Evolutionary conservation across 2,113 vertebrate species (phyloP).

Genomic region (Gymnocephalus cernua): DNA sequence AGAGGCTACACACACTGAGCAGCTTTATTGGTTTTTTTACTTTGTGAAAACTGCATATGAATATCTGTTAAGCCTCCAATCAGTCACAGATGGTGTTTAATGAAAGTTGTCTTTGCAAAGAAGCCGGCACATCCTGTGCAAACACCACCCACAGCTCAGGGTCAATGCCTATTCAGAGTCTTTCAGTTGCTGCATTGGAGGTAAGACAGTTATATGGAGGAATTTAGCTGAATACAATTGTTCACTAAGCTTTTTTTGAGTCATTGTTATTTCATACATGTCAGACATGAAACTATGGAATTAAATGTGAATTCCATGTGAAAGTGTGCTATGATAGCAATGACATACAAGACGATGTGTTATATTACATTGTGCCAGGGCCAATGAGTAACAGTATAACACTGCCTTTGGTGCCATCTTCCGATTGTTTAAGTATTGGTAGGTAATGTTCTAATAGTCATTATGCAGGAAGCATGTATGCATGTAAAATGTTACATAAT

Average conservation of each 20-base stretch:
- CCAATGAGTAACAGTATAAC: neutral
- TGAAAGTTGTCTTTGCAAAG: constrained; percentile 43
- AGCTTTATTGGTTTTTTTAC: constrained; percentile 39
- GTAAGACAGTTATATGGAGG: neutral
- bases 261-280: neutral
- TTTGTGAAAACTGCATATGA: constrained; percentile 34
- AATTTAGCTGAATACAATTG: neutral
- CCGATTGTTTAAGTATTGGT: neutral
- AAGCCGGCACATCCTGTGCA: constrained; percentile 25
- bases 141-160: constrained; percentile 17
- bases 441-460: too few species aligned
- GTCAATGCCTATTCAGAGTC: constrained; percentile 8
- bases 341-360: neutral
- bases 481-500: neutral
- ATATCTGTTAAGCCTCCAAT: constrained; percentile 32
- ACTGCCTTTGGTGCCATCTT: neutral
- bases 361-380: neutral
- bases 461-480: neutral
- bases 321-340: too few species aligned
- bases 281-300: neutral
- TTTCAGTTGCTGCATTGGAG: neutral
- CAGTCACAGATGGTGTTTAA: constrained; percentile 36
- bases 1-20: constrained; percentile 3
- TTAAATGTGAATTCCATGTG: neutral
- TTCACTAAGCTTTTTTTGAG: neutral